Percentiles rank a stretch among this genome's conserved stretches.
Conservation (phyloP, 2,113 vertebrate genomes). For the Erythrolamprus reginae region DNA sequence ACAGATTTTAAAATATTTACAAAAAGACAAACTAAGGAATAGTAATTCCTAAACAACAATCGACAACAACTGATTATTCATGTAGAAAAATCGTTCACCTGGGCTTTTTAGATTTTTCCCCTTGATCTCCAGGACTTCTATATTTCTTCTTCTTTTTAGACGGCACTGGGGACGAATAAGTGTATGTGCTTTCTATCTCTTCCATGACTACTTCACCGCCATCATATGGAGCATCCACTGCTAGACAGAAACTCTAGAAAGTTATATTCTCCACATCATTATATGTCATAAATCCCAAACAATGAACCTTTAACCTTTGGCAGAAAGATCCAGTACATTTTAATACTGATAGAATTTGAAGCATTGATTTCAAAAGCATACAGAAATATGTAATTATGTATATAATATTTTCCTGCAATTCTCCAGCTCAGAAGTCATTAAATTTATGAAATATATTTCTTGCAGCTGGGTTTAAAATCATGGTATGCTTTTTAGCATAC, state of each 20-base stretch:
- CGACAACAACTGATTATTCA: not conserved
- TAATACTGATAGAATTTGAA: not conserved
- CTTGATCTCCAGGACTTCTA: conserved; percentile 73
- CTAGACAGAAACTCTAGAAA: conserved; percentile 47
- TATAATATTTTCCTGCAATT: not conserved
- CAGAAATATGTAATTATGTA: not conserved
- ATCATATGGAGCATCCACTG: conserved; percentile 82
- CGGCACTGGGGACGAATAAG: conserved; percentile 70
- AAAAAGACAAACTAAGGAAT: not conserved
- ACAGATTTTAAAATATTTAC: not conserved
- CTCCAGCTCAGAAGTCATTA: not conserved
- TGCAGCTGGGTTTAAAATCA: not conserved
- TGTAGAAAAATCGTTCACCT: conserved; percentile 69
- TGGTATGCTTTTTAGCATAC: not conserved
- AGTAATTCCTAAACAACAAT: not conserved
- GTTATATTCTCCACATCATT: accelerated
- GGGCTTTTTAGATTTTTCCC: conserved; percentile 87
- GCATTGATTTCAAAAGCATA: not conserved
- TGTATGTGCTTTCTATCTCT: conserved; percentile 83
- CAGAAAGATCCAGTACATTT: not conserved
- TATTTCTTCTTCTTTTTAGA: conserved; percentile 87
- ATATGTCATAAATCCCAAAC: not conserved
- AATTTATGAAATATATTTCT: not conserved
- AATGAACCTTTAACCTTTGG: not conserved
- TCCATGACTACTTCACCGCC: conserved; percentile 82